Evolutionary conservation across 1,140 invertebrate genomes (phyloP).

Genomic region (Orius insidiosus): DNA sequence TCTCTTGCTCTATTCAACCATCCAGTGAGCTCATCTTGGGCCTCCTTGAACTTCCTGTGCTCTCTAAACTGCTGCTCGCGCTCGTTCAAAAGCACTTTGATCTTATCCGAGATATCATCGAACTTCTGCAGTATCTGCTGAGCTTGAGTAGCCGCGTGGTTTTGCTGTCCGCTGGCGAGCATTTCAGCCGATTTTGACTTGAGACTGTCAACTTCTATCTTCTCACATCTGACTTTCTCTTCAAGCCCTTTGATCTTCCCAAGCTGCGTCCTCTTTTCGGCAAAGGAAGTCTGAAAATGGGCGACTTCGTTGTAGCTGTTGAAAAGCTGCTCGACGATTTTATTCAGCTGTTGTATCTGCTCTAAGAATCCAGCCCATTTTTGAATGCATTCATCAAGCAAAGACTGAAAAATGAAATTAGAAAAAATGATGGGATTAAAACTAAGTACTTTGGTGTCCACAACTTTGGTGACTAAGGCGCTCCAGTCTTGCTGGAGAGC

Average conservation of each 20-base stretch:
- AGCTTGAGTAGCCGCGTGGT: constrained; percentile 62
- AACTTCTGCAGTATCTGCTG: constrained; percentile 68
- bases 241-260: constrained; percentile 71
- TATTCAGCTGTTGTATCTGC: constrained; percentile 68
- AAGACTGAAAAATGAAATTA: constrained; percentile 28
- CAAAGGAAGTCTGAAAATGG: constrained; percentile 49
- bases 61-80: constrained; percentile 73
- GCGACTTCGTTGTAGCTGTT: constrained; percentile 49
- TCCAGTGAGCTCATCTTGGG: constrained; percentile 66
- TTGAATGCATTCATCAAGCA: constrained; percentile 75
- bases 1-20: constrained; percentile 74
- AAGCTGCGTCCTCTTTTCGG: constrained; percentile 68
- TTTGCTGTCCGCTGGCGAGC: constrained; percentile 65
- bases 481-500: constrained; percentile 83
- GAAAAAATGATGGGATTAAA: not conserved
- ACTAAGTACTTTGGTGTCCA: constrained; percentile 51
- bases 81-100: constrained; percentile 52
- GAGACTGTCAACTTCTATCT: constrained; percentile 77
- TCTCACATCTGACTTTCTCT: constrained; percentile 78
- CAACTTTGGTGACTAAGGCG: constrained; percentile 64
- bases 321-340: constrained; percentile 63
- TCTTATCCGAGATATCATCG: constrained; percentile 48
- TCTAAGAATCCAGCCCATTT: constrained; percentile 78
- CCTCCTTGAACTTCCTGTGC: constrained; percentile 73
- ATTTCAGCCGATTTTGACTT: constrained; percentile 77